These are phyloP conservation scores for Andrena praecox DNA, from an alignment of 2,888 invertebrate genomes.

Conservation along the genomic window DNA sequence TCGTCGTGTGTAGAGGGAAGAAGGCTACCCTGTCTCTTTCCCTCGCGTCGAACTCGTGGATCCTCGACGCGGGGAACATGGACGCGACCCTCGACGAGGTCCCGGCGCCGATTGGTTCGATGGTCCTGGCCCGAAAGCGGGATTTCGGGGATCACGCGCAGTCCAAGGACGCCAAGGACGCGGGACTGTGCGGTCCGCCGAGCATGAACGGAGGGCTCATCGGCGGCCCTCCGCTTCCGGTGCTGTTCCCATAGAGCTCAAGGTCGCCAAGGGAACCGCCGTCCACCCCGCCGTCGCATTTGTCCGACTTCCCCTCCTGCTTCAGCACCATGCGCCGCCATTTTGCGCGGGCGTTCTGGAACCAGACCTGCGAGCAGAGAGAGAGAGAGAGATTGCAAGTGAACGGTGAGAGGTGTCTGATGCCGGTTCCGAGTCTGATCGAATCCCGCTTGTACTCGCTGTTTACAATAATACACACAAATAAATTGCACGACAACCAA, in stretches of 20 bases:
- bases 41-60: background rate
- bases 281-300: conserved; percentile 88
- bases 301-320: conserved; percentile 92
- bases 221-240: conserved; percentile 89
- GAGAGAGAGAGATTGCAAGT: background rate
- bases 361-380: conserved; percentile 93
- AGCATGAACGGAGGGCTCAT: conserved; percentile 91
- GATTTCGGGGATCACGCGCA: conserved; percentile 87
- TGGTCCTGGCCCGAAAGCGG: conserved; percentile 19
- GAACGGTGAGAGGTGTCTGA: conserved; percentile 1
- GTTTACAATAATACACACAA: too few relatives aligned
- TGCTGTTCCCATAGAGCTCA: conserved; percentile 86
- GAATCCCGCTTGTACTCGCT: background rate
- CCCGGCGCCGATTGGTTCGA: conserved; percentile 23
- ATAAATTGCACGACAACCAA: too few relatives aligned
- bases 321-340: conserved; percentile 95
- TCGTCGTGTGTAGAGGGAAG: background rate
- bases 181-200: conserved; percentile 89
- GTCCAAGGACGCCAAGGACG: conserved; percentile 90
- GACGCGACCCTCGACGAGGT: conserved; percentile 4
- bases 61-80: conserved; percentile 2
- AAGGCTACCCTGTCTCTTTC: background rate
- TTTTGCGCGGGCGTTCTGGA: conserved; percentile 97
- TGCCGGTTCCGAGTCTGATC: background rate
- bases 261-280: conserved; percentile 86